Conservation (phyloP, 2,888 invertebrate species). For the Calephelis perditalis region DNA sequence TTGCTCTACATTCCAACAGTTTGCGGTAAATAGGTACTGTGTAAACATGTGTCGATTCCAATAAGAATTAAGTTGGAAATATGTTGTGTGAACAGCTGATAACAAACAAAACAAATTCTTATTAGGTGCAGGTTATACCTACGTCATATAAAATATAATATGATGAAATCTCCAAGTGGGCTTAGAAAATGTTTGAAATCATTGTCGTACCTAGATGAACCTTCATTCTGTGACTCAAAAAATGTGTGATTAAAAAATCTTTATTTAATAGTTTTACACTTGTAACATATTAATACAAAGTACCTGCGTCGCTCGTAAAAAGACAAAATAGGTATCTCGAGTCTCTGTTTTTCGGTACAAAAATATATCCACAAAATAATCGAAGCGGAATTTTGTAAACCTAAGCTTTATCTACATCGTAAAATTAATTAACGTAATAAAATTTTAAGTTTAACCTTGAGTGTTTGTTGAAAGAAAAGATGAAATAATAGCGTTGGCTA, state of each 20-base stretch:
- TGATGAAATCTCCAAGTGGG: background rate
- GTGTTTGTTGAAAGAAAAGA: background rate
- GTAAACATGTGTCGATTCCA: background rate
- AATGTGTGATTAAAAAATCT: no score
- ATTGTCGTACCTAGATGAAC: no score
- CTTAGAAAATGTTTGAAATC: no score
- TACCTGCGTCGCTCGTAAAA: background rate
- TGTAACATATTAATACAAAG: no score
- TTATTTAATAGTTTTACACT: no score
- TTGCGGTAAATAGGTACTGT: no score
- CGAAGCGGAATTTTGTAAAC: background rate
- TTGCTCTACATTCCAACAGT: no score
- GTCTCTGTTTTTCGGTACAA: background rate
- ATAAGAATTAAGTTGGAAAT: constrained; percentile 1
- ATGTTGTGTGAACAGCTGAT: constrained; percentile 4
- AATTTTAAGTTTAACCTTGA: constrained; percentile 6
- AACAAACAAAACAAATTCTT: constrained; percentile 2
- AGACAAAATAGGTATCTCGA: background rate
- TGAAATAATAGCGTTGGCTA: no score
- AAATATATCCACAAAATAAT: no score
- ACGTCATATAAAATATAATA: no score
- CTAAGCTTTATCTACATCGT: background rate
- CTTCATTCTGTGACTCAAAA: no score
- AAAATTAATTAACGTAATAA: constrained; percentile 1
- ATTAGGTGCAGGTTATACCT: background rate